Conservation (phyloP, 2,888 invertebrate species). For the Hirudinaria manillensis region DNA sequence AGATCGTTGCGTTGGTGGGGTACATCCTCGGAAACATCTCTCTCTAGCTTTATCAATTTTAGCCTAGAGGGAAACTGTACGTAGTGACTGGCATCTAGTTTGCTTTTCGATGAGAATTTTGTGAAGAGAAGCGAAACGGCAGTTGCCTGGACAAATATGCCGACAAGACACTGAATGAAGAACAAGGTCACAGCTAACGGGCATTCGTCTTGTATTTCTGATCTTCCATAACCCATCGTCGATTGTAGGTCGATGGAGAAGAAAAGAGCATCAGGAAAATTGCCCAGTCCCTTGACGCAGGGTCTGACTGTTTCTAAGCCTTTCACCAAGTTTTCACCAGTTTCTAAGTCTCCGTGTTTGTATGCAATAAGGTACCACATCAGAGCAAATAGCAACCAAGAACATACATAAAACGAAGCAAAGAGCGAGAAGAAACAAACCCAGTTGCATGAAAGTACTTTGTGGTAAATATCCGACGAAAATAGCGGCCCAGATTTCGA, state of each 20-base stretch:
- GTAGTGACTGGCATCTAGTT: no score
- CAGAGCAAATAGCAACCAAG: slow-evolving; percentile 22
- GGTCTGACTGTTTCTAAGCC: not conserved
- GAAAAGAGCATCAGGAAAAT: slow-evolving; percentile 7
- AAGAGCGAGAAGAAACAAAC: not conserved
- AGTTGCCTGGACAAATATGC: slow-evolving; percentile 11
- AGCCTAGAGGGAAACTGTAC: slow-evolving; percentile 2
- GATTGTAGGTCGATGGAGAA: slow-evolving; percentile 19
- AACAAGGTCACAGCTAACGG: slow-evolving; percentile 8
- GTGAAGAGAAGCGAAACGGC: slow-evolving; percentile 5
- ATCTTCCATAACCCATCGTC: not conserved
- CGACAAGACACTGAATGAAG: slow-evolving; percentile 9
- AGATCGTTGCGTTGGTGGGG: not conserved
- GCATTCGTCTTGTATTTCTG: not conserved
- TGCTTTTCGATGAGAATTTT: not conserved
- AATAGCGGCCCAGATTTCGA: no score
- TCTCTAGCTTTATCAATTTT: not conserved
- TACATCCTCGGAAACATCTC: not conserved
- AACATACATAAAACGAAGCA: not conserved
- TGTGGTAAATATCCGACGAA: no score
- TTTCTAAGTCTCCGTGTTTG: slow-evolving; percentile 1
- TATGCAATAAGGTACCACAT: slow-evolving; percentile 17
- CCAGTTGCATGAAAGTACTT: not conserved
- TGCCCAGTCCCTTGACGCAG: not conserved
- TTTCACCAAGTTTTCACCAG: not conserved